Base-by-base conservation (phyloP, 2,113 vertebrate species). In the Istiophorus platypterus region DNA sequence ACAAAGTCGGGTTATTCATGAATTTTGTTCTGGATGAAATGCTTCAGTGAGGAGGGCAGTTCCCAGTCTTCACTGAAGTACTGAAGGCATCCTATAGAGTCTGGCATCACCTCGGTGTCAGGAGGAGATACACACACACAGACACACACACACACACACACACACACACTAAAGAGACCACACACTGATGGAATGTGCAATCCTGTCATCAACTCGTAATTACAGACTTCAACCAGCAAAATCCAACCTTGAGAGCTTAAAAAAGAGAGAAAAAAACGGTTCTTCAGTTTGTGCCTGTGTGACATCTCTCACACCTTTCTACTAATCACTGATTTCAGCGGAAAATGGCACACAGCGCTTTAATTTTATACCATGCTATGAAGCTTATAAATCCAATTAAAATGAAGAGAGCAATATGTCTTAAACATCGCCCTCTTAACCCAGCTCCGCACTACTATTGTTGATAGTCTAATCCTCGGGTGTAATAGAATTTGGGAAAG, bases 41-140 rank as follows among this genome's bases (percentile, higher is more conserved):
- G 26, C 6, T 64, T 57, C 27, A 56, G 0, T 59, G 57, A 42
- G 67, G 45, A 63, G 31, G 31, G 31, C 68, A 18, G 39, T 65
- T 71, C 58, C 59, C 56, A 52, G 13, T 45, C 42, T 41, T 52
- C 74, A 71, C 7, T 67, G 69, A 80, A 59, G 51, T 72, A 26
- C 0, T 88, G 91, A 80, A 93, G 34, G 29, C 15, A n/a, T 77
- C 94, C 95, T 93, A 83, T 84, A 91, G 95, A 95, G 95, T 93
- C 91, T 92, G 88, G 49, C 90, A 92, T 94, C 91, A 92, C 64
- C 58, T 65, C 90, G 91, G 77, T n/a, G 65, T 90, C 45, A 78
- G 42, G 47, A 47, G 59, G 66, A 62, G 2, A 49, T 27, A 61
- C 65, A 70, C 47, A 80, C n/a, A 45, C 37, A 58, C 64, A 69